These are phyloP conservation scores for Hafferia zeledoni DNA, from an alignment of 2,797 vertebrate species.

Conservation along the genomic window DNA sequence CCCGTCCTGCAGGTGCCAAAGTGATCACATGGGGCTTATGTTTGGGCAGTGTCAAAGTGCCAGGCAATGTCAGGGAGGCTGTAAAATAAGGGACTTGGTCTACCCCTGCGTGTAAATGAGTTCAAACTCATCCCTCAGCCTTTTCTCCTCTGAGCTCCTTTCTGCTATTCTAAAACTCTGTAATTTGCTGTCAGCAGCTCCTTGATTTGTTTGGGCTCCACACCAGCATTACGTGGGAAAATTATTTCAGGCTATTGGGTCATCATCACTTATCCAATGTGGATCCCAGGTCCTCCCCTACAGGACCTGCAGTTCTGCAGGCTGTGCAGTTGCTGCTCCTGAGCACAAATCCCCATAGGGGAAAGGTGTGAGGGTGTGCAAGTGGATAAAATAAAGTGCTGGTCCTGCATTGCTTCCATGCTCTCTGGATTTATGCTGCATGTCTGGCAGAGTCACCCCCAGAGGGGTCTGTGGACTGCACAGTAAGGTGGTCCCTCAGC, in stretches of 20 bases:
- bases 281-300: not conserved
- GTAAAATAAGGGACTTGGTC: not conserved
- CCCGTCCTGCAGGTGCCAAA: not conserved
- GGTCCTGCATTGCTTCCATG: not conserved
- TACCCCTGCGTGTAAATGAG: not conserved
- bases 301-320: not conserved
- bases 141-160: not conserved
- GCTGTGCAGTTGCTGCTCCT: not conserved
- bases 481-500: not conserved
- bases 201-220: not conserved
- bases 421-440: constrained; percentile 14
- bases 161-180: constrained; percentile 1
- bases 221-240: not conserved
- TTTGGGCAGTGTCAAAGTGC: not conserved
- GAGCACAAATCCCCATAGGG: not conserved
- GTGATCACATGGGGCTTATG: not conserved
- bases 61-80: not conserved
- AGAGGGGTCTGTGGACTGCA: not conserved
- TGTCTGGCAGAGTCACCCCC: not conserved
- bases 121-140: not conserved
- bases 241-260: constrained; percentile 29
- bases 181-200: constrained; percentile 8
- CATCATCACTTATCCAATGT: not conserved
- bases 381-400: not conserved
- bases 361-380: not conserved